Conservation (phyloP, 2,888 invertebrate genomes). For the Phrixothrix hirtus region DNA sequence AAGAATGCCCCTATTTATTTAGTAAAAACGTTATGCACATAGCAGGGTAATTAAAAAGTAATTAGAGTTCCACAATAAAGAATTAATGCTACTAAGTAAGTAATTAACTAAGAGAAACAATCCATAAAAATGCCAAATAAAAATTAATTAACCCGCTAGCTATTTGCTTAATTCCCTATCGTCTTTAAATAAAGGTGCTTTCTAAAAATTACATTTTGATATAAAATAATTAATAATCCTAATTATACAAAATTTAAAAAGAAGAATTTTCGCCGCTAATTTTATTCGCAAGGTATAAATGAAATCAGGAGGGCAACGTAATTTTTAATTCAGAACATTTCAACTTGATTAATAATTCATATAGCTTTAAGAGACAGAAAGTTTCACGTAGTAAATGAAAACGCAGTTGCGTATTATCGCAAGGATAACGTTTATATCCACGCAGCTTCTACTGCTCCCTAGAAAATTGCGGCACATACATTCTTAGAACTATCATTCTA, state of each 20-base stretch:
- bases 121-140: conserved; percentile 18
- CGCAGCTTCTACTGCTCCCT: conserved; percentile 9
- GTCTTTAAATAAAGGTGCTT: conserved; percentile 7
- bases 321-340: too few relatives aligned
- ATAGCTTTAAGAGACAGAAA: too few relatives aligned
- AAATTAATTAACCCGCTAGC: conserved; percentile 13
- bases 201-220: conserved; percentile 5
- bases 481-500: conserved; percentile 8
- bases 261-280: too few relatives aligned
- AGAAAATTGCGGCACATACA: conserved; percentile 11
- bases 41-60: conserved; percentile 13
- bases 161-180: conserved; percentile 9
- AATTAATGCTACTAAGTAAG: conserved; percentile 15
- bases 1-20: background rate
- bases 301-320: too few relatives aligned
- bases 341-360: too few relatives aligned
- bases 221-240: conserved; percentile 9
- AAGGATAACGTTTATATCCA: conserved; percentile 10
- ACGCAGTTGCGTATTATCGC: conserved; percentile 7
- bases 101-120: conserved; percentile 17
- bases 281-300: too few relatives aligned
- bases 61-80: conserved; percentile 15
- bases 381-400: conserved; percentile 13
- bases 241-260: too few relatives aligned
- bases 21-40: background rate